These are phyloP conservation scores for Sarcophilus harrisii DNA, from an alignment of 2,797 vertebrate genomes.

Conservation along the genomic window DNA sequence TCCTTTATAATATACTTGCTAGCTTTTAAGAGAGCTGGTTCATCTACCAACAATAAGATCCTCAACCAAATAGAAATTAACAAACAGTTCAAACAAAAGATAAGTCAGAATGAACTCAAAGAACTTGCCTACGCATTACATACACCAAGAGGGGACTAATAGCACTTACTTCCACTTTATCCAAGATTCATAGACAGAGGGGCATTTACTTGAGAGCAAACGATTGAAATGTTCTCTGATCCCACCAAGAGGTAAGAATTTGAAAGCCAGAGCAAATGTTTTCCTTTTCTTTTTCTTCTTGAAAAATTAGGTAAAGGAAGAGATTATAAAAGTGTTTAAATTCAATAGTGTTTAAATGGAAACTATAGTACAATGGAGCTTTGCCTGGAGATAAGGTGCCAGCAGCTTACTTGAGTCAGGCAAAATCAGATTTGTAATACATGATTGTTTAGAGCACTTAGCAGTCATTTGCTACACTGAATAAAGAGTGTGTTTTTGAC, in stretches of 20 bases:
- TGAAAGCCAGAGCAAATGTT: neutral
- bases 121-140: neutral
- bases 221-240: neutral
- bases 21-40: neutral
- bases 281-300: constrained; percentile 3
- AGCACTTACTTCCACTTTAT: neutral
- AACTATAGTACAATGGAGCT: neutral
- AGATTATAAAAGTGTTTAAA: neutral
- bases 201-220: neutral
- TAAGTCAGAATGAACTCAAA: neutral
- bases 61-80: neutral
- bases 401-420: constrained; percentile 59
- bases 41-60: neutral
- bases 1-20: neutral
- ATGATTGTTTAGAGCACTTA: constrained; percentile 50
- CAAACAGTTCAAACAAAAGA: neutral
- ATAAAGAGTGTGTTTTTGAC: constrained; percentile 33
- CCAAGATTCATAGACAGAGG: neutral
- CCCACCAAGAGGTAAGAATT: neutral
- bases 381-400: constrained; percentile 44
- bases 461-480: constrained; percentile 59
- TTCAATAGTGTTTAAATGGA: neutral
- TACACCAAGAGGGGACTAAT: neutral
- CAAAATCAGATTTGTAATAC: constrained; percentile 64
- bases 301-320: neutral